Percentiles rank a stretch among this genome's conserved stretches.
phyloP scores from a whole-genome alignment of 2,797 vertebrate species.

The Acrossocheilus wenchowensis region DNA sequence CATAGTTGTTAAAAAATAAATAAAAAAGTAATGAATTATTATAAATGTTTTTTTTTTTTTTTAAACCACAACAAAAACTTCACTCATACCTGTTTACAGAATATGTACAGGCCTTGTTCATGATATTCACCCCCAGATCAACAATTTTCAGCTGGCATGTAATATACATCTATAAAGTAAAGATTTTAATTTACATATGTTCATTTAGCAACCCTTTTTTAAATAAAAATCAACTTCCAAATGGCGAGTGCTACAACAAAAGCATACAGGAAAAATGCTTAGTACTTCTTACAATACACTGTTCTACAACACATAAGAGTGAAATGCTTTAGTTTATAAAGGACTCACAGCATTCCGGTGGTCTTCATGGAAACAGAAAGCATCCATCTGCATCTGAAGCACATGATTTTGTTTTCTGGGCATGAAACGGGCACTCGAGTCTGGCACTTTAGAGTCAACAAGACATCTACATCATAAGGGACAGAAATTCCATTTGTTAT shows the following conservation, averaged over 20 bases:
- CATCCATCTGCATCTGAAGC: slow-evolving; percentile 41
- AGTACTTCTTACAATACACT: neutral
- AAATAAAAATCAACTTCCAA: neutral
- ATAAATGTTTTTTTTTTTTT: neutral
- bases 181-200: neutral
- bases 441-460: slow-evolving; percentile 1
- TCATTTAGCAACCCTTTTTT: neutral
- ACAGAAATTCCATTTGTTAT: neutral
- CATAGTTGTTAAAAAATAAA: neutral
- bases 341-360: neutral
- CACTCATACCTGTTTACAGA: slow-evolving; percentile 33
- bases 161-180: slow-evolving; percentile 42
- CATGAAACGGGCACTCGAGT: slow-evolving; percentile 18
- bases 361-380: neutral
- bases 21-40: neutral
- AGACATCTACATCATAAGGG: slow-evolving; percentile 39
- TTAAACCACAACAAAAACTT: neutral
- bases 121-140: slow-evolving; percentile 22
- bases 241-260: neutral
- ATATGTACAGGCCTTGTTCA: slow-evolving; percentile 43
- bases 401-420: slow-evolving; percentile 22
- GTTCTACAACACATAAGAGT: neutral
- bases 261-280: neutral
- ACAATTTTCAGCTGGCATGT: slow-evolving; percentile 40
- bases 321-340: neutral